phyloP scores from a whole-genome alignment of 2,113 vertebrate species.

The Motacilla tschutschensis region DNA sequence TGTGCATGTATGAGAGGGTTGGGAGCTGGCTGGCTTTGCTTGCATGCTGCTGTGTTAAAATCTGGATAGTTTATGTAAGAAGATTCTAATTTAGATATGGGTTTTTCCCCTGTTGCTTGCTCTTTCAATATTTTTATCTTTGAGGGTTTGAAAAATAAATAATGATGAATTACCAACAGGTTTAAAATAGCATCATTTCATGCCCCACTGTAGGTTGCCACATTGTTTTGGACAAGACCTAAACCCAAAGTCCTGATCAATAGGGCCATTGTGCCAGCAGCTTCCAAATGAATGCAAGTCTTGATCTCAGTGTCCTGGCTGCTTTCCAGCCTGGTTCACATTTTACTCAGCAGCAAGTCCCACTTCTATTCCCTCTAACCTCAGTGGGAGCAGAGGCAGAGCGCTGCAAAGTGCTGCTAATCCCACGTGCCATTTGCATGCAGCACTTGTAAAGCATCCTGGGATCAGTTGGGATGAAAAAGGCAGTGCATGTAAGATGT shows the following conservation, averaged over 20 bases:
- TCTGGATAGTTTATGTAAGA: neutral
- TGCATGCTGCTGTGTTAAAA: neutral
- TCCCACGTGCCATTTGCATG: constrained; percentile 46
- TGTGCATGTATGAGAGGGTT: neutral
- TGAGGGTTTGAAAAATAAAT: neutral
- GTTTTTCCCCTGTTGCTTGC: neutral
- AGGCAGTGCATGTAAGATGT: neutral
- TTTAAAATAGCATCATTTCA: constrained; percentile 7
- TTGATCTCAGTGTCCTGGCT: constrained; percentile 33
- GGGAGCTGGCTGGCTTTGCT: constrained; percentile 5
- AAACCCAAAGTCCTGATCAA: constrained; percentile 21
- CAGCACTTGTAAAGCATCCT: constrained; percentile 4
- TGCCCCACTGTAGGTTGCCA: neutral
- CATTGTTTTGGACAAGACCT: constrained; percentile 1
- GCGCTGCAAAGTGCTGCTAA: constrained; percentile 7
- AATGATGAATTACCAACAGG: neutral
- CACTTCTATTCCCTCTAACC: neutral
- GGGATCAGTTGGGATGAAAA: constrained; percentile 3
- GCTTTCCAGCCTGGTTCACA: neutral
- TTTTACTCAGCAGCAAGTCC: constrained; percentile 22
- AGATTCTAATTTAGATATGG: constrained; percentile 18
- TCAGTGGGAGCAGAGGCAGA: neutral
- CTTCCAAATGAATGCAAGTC: constrained; percentile 19
- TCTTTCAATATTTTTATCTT: constrained; percentile 12
- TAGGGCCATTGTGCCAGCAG: constrained; percentile 17